Evolutionary conservation across 2,888 invertebrate genomes (phyloP).

Genomic region (Loripinus fragilis): DNA sequence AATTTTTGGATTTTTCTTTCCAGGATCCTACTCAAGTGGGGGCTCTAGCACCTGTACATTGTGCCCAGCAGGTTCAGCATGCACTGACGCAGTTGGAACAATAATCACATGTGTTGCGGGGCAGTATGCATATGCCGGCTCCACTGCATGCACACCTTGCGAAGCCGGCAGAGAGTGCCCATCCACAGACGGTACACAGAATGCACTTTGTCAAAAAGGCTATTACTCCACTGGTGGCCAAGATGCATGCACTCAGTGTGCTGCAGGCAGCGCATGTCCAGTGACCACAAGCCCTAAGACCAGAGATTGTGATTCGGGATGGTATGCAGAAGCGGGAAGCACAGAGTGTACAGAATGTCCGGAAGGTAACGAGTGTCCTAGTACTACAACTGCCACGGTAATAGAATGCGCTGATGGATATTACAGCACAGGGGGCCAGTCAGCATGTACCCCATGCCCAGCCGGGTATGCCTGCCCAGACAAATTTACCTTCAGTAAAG

Average conservation of each 20-base stretch:
- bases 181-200: constrained; percentile 64
- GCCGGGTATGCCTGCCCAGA: constrained; percentile 80
- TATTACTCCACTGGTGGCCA: constrained; percentile 66
- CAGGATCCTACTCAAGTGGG: constrained; percentile 75
- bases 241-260: constrained; percentile 72
- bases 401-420: constrained; percentile 71
- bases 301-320: constrained; percentile 69
- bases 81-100: constrained; percentile 56
- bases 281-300: constrained; percentile 57
- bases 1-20: constrained; percentile 28
- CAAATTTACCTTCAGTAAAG: constrained; percentile 67
- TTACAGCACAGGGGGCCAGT: constrained; percentile 73
- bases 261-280: constrained; percentile 77
- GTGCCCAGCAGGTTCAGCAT: constrained; percentile 77
- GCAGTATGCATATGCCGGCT: constrained; percentile 62
- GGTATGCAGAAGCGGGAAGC: constrained; percentile 71
- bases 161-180: constrained; percentile 72
- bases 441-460: constrained; percentile 74
- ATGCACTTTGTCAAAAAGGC: constrained; percentile 73
- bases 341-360: constrained; percentile 75
- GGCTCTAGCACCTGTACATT: constrained; percentile 71
- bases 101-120: constrained; percentile 60
- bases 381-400: constrained; percentile 56
- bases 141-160: constrained; percentile 65
- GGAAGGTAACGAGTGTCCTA: constrained; percentile 74